phyloP scores from a whole-genome alignment of 2,113 vertebrate species.

The Coracopsis vasa region DNA sequence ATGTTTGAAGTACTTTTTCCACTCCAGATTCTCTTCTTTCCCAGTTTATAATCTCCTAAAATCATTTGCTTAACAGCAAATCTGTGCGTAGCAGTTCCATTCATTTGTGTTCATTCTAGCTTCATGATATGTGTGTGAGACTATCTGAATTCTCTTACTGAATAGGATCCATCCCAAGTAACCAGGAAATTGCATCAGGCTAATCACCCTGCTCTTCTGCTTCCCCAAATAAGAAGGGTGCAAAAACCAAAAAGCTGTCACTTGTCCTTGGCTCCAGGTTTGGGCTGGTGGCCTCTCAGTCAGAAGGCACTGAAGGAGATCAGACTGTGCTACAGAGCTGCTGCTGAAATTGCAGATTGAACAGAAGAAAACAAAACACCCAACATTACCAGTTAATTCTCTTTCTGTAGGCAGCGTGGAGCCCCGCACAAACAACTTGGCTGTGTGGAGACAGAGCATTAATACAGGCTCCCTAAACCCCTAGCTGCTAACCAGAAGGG shows the following conservation, averaged over 20 bases:
- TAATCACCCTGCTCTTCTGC: background rate
- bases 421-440: fast-evolving
- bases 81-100: background rate
- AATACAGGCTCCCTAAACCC: background rate
- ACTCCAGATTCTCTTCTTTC: background rate
- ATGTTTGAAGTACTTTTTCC: background rate
- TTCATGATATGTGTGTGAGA: background rate
- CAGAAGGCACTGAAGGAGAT: background rate
- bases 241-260: background rate
- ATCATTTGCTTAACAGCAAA: background rate
- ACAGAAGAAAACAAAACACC: background rate
- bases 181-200: background rate
- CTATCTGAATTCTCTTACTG: background rate
- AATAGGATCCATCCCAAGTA: background rate
- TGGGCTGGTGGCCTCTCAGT: fast-evolving
- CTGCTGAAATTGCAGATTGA: background rate
- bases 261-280: background rate
- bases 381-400: background rate
- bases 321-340: fast-evolving
- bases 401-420: background rate
- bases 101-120: background rate
- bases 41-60: background rate
- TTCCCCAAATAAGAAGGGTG: background rate
- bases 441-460: background rate
- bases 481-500: background rate